Conservation (phyloP, 2,797 vertebrate genomes). For the Ctenopoma multispine region DNA sequence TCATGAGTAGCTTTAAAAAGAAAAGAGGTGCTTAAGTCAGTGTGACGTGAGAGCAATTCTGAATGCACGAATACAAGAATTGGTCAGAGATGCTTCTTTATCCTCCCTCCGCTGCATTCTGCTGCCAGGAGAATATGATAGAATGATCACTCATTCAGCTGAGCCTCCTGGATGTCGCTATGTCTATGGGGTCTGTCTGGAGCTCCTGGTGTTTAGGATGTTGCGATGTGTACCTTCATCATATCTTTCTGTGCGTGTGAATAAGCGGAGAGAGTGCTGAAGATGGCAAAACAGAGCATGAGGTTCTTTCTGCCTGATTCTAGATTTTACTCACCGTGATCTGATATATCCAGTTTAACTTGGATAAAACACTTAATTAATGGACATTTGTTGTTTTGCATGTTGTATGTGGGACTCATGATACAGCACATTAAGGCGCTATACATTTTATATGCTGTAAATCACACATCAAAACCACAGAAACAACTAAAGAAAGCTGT, state of each 20-base stretch:
- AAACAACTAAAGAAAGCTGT: constrained; percentile 16
- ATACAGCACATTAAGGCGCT: constrained; percentile 3
- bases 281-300: background rate
- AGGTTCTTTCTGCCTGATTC: constrained; percentile 6
- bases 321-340: constrained; percentile 10
- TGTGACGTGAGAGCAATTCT: constrained; percentile 11
- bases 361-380: constrained; percentile 9
- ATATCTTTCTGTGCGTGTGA: background rate
- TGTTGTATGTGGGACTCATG: constrained; percentile 3
- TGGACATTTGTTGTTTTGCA: background rate
- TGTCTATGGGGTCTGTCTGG: background rate
- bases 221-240: background rate
- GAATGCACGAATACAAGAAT: constrained; percentile 43
- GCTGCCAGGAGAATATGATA: constrained; percentile 20
- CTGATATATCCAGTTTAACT: constrained; percentile 7
- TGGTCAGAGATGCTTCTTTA: constrained; percentile 31
- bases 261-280: background rate
- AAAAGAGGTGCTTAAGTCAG: constrained; percentile 29
- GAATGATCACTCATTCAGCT: constrained; percentile 29
- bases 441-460: constrained; percentile 34
- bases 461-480: constrained; percentile 29
- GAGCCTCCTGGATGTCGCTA: constrained; percentile 4
- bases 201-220: constrained; percentile 4
- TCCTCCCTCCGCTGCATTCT: constrained; percentile 16
- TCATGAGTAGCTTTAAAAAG: constrained; percentile 17